Base-by-base conservation (phyloP, 2,888 invertebrate genomes). In the Melanchra persicariae region DNA sequence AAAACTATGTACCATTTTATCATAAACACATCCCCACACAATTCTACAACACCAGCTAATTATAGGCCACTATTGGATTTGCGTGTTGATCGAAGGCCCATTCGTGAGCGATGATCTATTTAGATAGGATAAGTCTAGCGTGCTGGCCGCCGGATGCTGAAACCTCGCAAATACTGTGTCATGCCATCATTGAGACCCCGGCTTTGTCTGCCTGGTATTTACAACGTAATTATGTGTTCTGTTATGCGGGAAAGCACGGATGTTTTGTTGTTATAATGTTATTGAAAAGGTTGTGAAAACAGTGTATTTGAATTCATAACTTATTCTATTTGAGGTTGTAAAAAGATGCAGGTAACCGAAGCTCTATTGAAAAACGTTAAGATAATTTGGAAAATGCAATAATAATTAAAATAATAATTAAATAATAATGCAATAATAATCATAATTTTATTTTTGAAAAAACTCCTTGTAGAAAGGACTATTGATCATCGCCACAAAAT, bases 21-120 rank as follows among this genome's bases (percentile, higher is more conserved):
- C 15, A 74, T 30, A 34, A 43, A 49, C 40, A 17, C 24, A 47
- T 45, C 24, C 17, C 6, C 22, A 37, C 22, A 79, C 57, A 61
- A 22, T 37, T 55, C 2, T 37, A 40, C 4, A 47, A n/a, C 12
- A 26, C 37, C 17, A 52, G 15, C 40, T 52, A 68, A 61, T 64
- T 65, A 62, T 24, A 79, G 26, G 67, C 77, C 79, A 83, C 86
- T 89, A 92, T 91, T 90, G 91, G 93, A 93, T 93, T 92, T 89
- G 94, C 94, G 94, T 94, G 95, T 89, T 77, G 57, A 81, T 80
- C 81, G 81, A 82, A 84, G 77, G 77, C 85, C 77, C 77, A 89
- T 94, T 94, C 95, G 94, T 95, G 95, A 92, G 93, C 90, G 92
- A 92, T 95, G 94, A 95, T 95, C 95, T 93, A 83, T 91, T 95